Percentiles rank a stretch among this genome's conserved stretches.
These are phyloP conservation scores for Limnephilus marmoratus DNA, from an alignment of 2,888 invertebrate species.

Conservation along the genomic window DNA sequence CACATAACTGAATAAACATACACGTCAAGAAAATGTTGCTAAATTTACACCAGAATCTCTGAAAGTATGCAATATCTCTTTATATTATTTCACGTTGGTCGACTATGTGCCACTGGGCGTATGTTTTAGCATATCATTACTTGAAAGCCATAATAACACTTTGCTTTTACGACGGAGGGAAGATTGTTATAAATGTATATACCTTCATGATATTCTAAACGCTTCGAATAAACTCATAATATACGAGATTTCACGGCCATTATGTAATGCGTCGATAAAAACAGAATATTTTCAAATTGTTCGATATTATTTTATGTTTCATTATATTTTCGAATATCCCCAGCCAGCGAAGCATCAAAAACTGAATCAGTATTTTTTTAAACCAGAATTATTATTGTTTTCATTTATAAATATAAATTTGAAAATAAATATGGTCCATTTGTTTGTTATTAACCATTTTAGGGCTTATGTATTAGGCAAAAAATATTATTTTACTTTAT, in stretches of 20 bases:
- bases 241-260: constrained; percentile 27
- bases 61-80: constrained; percentile 18
- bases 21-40: background rate
- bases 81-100: constrained; percentile 30
- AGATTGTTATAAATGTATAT: constrained; percentile 47
- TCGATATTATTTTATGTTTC: background rate
- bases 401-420: background rate
- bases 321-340: background rate
- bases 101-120: constrained; percentile 30
- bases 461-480: too few relatives aligned
- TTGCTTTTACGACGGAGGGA: constrained; percentile 47
- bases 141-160: constrained; percentile 52
- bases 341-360: background rate
- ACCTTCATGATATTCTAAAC: constrained; percentile 31
- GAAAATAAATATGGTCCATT: too few relatives aligned
- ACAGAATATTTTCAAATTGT: background rate
- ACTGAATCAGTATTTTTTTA: background rate
- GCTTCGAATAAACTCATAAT: constrained; percentile 18
- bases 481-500: too few relatives aligned
- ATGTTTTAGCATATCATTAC: constrained; percentile 53
- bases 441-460: too few relatives aligned
- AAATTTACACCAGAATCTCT: background rate
- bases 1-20: constrained; percentile 3
- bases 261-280: background rate
- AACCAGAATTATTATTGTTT: background rate